A percentile compares a stretch with the other conserved stretches of the same genome.
These are phyloP conservation scores for Eulimnadia texana DNA, from an alignment of 1,140 invertebrate species.

Conservation along the genomic window DNA sequence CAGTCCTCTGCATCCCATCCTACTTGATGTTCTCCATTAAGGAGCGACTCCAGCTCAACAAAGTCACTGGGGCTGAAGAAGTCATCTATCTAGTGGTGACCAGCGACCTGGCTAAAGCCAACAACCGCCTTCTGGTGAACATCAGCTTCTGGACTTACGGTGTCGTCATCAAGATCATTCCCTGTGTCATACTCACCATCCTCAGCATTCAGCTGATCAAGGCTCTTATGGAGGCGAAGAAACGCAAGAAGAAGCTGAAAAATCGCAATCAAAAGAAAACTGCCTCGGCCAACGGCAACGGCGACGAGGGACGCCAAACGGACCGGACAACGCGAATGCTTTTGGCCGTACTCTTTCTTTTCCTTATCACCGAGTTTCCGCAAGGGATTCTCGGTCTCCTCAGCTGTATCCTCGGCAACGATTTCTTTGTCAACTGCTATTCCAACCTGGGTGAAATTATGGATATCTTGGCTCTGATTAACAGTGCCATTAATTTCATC, in stretches of 20 bases:
- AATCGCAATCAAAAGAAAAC: constrained; percentile 34
- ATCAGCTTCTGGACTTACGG: constrained; percentile 81
- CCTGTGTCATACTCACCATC: constrained; percentile 64
- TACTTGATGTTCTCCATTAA: constrained; percentile 50
- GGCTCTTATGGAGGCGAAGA: constrained; percentile 38
- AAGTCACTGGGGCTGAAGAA: not conserved
- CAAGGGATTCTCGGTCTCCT: constrained; percentile 57
- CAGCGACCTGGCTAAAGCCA: constrained; percentile 38
- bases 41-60: not conserved
- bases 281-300: not conserved
- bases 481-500: constrained; percentile 85
- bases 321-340: constrained; percentile 82
- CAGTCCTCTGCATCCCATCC: constrained; percentile 62
- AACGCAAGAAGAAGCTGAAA: constrained; percentile 46
- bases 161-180: constrained; percentile 68
- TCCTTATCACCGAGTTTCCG: constrained; percentile 74
- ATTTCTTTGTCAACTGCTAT: constrained; percentile 58
- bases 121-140: constrained; percentile 40
- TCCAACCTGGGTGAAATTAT: constrained; percentile 71
- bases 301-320: not conserved
- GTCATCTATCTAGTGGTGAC: constrained; percentile 42
- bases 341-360: constrained; percentile 67
- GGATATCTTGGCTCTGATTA: constrained; percentile 80
- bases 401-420: constrained; percentile 51
- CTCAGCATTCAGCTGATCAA: constrained; percentile 65